These are phyloP conservation scores for Ormyrus nitidulus DNA, from an alignment of 2,888 invertebrate species.

Conservation along the genomic window DNA sequence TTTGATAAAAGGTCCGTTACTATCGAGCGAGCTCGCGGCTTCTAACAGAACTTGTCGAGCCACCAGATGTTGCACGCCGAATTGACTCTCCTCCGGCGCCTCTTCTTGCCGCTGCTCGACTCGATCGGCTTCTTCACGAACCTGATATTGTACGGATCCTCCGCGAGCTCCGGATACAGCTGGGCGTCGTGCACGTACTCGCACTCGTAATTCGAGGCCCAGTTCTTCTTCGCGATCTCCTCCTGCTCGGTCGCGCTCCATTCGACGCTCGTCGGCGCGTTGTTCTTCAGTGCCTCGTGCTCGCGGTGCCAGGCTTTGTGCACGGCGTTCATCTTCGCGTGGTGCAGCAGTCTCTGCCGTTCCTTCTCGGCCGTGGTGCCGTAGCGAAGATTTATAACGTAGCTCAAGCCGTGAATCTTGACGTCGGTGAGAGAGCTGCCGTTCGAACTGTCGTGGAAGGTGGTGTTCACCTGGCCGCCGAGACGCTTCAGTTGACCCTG, in stretches of 20 bases:
- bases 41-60: conserved; percentile 74
- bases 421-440: conserved; percentile 84
- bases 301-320: conserved; percentile 96
- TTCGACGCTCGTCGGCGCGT: conserved; percentile 86
- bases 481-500: conserved; percentile 91
- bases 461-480: conserved; percentile 93
- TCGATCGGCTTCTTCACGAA: conserved; percentile 88
- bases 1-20: conserved; percentile 77
- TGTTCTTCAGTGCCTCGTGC: conserved; percentile 87
- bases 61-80: conserved; percentile 76
- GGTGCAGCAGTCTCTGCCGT: conserved; percentile 90
- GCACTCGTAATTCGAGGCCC: conserved; percentile 90
- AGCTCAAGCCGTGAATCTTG: conserved; percentile 92
- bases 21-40: conserved; percentile 46
- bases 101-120: conserved; percentile 78
- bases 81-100: conserved; percentile 84
- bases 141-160: conserved; percentile 96
- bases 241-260: conserved; percentile 94
- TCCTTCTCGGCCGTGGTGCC: conserved; percentile 95
- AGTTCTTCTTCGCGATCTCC: conserved; percentile 90
- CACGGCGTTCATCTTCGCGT: conserved; percentile 91
- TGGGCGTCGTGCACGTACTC: conserved; percentile 94
- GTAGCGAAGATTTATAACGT: conserved; percentile 94
- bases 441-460: conserved; percentile 87
- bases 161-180: conserved; percentile 93